phyloP scores from a whole-genome alignment of 2,797 vertebrate species.

The Danio albolineatus region DNA sequence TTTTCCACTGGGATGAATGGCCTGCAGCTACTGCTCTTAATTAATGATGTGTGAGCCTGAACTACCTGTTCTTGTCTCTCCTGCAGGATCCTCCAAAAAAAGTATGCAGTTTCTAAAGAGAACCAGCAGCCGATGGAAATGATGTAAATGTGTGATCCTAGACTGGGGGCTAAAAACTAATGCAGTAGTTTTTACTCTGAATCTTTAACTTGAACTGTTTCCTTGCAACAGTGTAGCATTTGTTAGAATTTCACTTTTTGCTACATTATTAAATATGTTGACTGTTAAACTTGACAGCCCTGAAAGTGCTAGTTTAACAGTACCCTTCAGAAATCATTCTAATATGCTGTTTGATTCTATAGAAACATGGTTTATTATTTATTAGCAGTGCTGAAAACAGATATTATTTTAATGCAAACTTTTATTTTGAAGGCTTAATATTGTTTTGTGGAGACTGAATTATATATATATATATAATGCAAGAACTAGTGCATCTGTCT shows the following conservation, averaged over 20 bases:
- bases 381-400: no score
- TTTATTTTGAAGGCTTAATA: no score
- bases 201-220: neutral
- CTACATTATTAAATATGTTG: neutral
- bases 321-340: neutral
- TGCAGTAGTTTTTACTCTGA: neutral
- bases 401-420: no score
- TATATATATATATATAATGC: no score
- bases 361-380: neutral
- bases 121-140: neutral
- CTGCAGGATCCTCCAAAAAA: constrained; percentile 47
- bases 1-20: constrained; percentile 59
- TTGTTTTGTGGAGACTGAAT: no score
- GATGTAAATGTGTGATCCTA: neutral
- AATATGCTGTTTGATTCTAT: neutral
- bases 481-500: neutral
- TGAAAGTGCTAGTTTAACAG: neutral
- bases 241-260: no score
- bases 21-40: constrained; percentile 69
- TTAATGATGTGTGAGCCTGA: constrained; percentile 71
- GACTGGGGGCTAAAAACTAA: constrained; percentile 4
- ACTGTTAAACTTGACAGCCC: neutral
- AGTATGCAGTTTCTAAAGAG: constrained; percentile 21
- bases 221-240: neutral
- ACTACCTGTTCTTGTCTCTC: constrained; percentile 69